Conservation (phyloP, 2,113 vertebrate genomes). For the Atractosteus spatula region DNA sequence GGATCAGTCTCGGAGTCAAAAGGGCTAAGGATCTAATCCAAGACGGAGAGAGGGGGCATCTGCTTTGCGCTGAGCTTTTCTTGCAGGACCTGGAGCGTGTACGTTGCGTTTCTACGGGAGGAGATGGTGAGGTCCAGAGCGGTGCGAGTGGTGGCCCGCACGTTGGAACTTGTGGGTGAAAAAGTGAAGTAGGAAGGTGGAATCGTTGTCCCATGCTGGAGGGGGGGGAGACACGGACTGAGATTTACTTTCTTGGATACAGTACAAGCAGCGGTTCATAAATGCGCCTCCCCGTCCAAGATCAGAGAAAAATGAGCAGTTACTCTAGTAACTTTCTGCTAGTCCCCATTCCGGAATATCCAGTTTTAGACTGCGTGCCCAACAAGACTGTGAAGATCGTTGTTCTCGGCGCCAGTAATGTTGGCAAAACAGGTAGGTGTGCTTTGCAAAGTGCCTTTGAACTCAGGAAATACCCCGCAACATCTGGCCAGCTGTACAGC, state of each 20-base stretch:
- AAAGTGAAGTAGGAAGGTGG: too few relatives aligned
- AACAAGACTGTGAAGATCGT: conserved; percentile 87
- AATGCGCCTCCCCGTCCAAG: conserved; percentile 64
- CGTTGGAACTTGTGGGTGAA: too few relatives aligned
- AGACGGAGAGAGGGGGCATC: too few relatives aligned
- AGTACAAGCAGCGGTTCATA: conserved; percentile 19
- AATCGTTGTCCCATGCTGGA: too few relatives aligned
- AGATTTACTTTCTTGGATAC: conserved; percentile 7
- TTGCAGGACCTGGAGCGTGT: too few relatives aligned
- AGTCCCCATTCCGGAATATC: conserved; percentile 86
- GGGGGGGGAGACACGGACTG: not conserved
- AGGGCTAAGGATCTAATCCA: too few relatives aligned
- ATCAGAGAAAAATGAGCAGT: conserved; percentile 74
- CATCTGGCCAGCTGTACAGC: conserved; percentile 11
- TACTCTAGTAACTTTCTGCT: conserved; percentile 82
- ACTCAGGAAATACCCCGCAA: not conserved
- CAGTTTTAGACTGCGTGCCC: conserved; percentile 73
- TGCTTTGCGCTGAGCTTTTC: too few relatives aligned
- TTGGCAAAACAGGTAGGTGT: conserved; percentile 83
- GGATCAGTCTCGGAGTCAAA: too few relatives aligned
- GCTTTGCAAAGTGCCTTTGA: not conserved
- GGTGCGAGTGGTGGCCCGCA: too few relatives aligned
- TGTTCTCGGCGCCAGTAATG: conserved; percentile 81
- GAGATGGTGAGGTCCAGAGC: too few relatives aligned
- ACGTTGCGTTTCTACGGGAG: too few relatives aligned